Conservation (phyloP, 1,140 invertebrate genomes). For the Anoplophora glabripennis region DNA sequence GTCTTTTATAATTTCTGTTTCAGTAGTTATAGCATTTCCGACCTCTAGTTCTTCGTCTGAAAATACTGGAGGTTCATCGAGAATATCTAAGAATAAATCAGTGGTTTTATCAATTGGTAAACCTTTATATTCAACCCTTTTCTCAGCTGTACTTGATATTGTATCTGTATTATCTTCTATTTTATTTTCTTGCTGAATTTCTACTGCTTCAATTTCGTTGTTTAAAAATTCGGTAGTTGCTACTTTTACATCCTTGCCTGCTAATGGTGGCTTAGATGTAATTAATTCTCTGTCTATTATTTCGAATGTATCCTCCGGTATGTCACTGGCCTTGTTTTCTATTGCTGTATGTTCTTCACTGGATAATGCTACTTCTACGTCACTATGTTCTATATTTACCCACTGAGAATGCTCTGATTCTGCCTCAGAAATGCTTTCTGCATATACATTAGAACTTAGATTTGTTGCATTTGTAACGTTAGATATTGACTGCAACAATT, state of each 20-base stretch:
- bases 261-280: too few relatives aligned
- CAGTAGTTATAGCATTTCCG: neutral
- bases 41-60: constrained; percentile 38
- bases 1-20: neutral
- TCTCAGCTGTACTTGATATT: too few relatives aligned
- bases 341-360: neutral
- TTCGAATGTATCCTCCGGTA: too few relatives aligned
- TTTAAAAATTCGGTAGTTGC: too few relatives aligned
- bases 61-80: constrained; percentile 53
- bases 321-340: neutral
- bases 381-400: constrained; percentile 14
- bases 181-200: too few relatives aligned
- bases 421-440: constrained; percentile 5
- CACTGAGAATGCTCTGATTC: constrained; percentile 18
- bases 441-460: neutral
- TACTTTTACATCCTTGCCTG: too few relatives aligned
- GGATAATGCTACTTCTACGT: neutral
- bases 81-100: constrained; percentile 52
- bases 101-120: constrained; percentile 52
- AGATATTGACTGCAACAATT: neutral
- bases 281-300: too few relatives aligned
- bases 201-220: too few relatives aligned
- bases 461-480: neutral
- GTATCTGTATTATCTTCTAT: too few relatives aligned
- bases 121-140: constrained; percentile 43